phyloP scores from a whole-genome alignment of 2,113 vertebrate species.

The Macaca fascicularis region T2T-MFA8v1.1 NC_088379.1:61303501-61304000 shows the following conservation, averaged over 20 bases:
- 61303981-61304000: background rate
- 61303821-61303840: background rate
- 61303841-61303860: background rate
- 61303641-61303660: background rate
- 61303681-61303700: background rate
- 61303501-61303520: background rate
- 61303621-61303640: background rate
- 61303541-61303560: background rate
- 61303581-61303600: background rate
- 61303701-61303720: background rate
- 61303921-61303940: background rate
- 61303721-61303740: background rate
- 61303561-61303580: background rate
- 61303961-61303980: background rate
- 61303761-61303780: background rate
- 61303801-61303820: background rate
- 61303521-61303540: background rate
- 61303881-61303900: background rate
- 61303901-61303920: background rate
- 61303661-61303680: background rate
- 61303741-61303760: background rate
- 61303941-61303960: background rate
- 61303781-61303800: background rate
- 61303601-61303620: background rate
- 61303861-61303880: background rate